A percentile compares a stretch with the other conserved stretches of the same genome.
phyloP scores from a whole-genome alignment of 2,797 vertebrate species.

The Pseudocheirus occidentalis region DNA sequence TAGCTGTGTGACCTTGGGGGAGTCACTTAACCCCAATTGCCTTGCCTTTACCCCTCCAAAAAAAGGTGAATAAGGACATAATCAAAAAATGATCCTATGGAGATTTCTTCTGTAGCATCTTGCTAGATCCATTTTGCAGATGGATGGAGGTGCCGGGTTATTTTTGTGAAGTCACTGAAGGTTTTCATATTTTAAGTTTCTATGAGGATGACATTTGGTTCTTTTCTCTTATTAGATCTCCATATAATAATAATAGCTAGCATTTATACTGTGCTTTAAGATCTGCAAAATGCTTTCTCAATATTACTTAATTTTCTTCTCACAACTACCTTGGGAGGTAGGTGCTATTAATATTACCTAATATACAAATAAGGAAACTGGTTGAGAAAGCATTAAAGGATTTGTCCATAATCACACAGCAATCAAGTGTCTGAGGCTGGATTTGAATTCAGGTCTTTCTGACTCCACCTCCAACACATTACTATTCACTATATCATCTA shows the following conservation, averaged over 20 bases:
- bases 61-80: neutral
- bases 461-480: neutral
- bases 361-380: neutral
- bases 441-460: neutral
- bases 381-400: too few relatives aligned
- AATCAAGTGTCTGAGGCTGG: neutral
- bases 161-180: constrained; percentile 3
- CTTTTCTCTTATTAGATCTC: neutral
- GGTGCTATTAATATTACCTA: neutral
- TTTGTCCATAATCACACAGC: neutral
- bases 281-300: neutral
- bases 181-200: constrained; percentile 16
- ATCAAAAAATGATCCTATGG: neutral
- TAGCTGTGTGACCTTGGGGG: too few relatives aligned
- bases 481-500: neutral
- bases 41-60: too few relatives aligned
- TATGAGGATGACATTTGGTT: constrained; percentile 1
- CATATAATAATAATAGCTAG: neutral
- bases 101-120: neutral
- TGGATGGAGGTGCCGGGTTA: neutral
- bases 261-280: neutral
- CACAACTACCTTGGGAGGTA: neutral
- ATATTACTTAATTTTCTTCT: neutral
- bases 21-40: too few relatives aligned
- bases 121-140: neutral